Conservation (phyloP, 2,113 vertebrate species). For the Entomyzon cyanotis region DNA sequence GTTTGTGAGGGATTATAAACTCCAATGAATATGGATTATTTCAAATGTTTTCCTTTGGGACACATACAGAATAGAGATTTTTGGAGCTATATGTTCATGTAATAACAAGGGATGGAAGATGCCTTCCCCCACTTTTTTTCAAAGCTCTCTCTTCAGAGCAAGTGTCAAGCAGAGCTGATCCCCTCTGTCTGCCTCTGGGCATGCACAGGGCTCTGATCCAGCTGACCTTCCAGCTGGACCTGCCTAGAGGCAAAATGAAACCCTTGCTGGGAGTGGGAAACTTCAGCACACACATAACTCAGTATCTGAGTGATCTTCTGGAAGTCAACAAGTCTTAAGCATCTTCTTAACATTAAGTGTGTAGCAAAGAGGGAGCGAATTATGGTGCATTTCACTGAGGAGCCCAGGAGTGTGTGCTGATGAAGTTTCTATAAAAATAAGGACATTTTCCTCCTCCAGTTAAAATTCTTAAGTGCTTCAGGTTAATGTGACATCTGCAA, state of each 20-base stretch:
- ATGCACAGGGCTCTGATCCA: not conserved
- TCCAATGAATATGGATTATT: constrained; percentile 46
- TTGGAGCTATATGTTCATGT: not conserved
- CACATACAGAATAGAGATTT: not conserved
- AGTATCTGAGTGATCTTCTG: not conserved
- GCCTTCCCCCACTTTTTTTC: not conserved
- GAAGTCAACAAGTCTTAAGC: not conserved
- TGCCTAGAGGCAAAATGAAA: not conserved
- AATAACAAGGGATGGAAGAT: not conserved
- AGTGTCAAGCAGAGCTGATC: not conserved
- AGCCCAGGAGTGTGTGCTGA: not conserved
- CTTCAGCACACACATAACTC: not conserved
- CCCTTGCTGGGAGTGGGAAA: not conserved
- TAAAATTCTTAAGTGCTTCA: not conserved
- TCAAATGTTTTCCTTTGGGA: not conserved
- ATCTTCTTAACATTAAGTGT: not conserved
- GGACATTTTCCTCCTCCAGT: not conserved
- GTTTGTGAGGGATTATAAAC: constrained; percentile 31
- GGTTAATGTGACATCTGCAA: constrained; percentile 5
- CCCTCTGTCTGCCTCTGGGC: not conserved
- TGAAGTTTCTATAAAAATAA: not conserved
- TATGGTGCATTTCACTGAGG: not conserved
- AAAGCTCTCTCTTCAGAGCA: not conserved
- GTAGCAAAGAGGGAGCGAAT: not conserved
- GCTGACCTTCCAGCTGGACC: not conserved